These are phyloP conservation scores for Callosobruchus maculatus DNA, from an alignment of 2,888 invertebrate genomes.

Conservation along the genomic window DNA sequence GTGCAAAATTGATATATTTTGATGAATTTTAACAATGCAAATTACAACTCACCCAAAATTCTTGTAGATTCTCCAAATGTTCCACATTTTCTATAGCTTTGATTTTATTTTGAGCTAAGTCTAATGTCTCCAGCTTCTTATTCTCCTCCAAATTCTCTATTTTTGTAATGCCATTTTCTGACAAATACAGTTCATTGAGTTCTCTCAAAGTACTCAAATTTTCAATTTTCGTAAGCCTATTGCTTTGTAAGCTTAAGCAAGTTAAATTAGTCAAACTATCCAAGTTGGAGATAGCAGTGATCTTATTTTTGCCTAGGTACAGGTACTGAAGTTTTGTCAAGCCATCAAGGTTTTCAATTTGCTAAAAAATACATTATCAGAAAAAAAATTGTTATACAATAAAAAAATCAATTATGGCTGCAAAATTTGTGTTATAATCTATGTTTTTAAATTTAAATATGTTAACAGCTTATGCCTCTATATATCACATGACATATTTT, in stretches of 20 bases:
- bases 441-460: too few relatives aligned
- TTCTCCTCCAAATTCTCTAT: conserved; percentile 77
- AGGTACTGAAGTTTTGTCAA: conserved; percentile 72
- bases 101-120: conserved; percentile 86
- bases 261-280: conserved; percentile 68
- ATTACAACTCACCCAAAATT: conserved; percentile 80
- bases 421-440: too few relatives aligned
- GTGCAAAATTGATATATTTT: too few relatives aligned
- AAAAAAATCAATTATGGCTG: conserved; percentile 2
- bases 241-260: conserved; percentile 85
- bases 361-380: conserved; percentile 51
- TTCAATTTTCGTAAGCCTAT: conserved; percentile 83
- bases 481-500: too few relatives aligned
- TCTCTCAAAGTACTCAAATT: conserved; percentile 71
- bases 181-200: conserved; percentile 85
- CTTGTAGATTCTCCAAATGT: conserved; percentile 76
- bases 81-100: conserved; percentile 72
- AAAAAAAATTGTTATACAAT: too few relatives aligned
- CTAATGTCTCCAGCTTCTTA: conserved; percentile 74
- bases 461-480: too few relatives aligned
- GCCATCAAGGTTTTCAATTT: conserved; percentile 81
- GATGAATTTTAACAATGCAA: background rate
- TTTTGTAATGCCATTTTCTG: conserved; percentile 82
- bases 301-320: conserved; percentile 94
- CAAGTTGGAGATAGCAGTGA: conserved; percentile 80